Evolutionary conservation across 2,797 vertebrate species (phyloP), one percentile per base, ranked within the genome.

Genomic region (Leuciscus waleckii): DNA sequence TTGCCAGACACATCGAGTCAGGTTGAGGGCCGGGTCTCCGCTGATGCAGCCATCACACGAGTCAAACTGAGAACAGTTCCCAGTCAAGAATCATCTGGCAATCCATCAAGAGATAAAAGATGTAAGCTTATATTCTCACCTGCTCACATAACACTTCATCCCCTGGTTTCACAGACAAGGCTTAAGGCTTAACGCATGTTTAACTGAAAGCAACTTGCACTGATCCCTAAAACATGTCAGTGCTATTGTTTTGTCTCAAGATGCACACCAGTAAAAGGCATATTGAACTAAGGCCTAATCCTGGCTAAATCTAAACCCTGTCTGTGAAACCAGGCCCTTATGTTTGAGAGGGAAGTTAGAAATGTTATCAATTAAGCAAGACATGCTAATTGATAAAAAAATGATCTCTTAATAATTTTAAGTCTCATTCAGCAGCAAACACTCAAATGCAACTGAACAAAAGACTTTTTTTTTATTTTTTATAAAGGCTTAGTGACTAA

Each of bases 1-100:
- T 90, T 88, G 93, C 95, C 95, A 96, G 85, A 95, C 90, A 54
- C 95, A 96, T 91, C 89, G 90, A 26, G 95, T 95, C 90, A 95
- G 90, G 93, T 95, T 96, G 73, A 94, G 90, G 77, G 92, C 85
- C 84, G 94, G 93, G 1, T 93, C 91, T 43, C 95, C 94, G 14
- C 8, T 81, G 77, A 95, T 94, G 9, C 95, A 96, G 61, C 93
- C 65, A 90, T 93, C 94, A 89, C 95, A 96, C 85, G 94, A 94
- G 63, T 92, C 51, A 8, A 94, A 93, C 83, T 92, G 93, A 85
- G 94, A 93, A 87, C 95, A 96, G 88, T 93, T 73, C 19, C 56
- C 93, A 93, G 37, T 73, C n/a, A n/a, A n/a, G 71, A 80, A 71
- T 84, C 35, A 82, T 79, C 54, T 88, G 75, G 89, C 87, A 87